A percentile compares a stretch with the other conserved stretches of the same genome.
Evolutionary conservation across 2,888 invertebrate species (phyloP).

Genomic region (Clostera curtula): DNA sequence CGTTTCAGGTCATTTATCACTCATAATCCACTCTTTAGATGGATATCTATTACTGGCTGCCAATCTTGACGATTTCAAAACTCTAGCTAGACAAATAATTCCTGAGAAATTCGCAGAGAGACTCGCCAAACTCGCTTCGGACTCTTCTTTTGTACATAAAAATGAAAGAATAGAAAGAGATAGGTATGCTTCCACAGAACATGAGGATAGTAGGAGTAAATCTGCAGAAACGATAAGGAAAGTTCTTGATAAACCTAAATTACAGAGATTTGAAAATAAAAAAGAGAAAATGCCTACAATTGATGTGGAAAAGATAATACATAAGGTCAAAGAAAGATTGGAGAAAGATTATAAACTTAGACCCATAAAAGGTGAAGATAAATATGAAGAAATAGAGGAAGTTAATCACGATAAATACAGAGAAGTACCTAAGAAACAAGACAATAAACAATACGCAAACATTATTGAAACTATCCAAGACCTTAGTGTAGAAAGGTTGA

Average conservation of each 20-base stretch:
- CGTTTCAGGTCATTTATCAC: neutral
- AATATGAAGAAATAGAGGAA: neutral
- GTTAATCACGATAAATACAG: conserved; percentile 3
- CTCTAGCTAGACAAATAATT: conserved; percentile 30
- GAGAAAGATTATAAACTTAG: conserved; percentile 13
- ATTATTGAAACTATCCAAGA: no score
- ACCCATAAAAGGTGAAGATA: neutral
- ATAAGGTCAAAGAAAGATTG: conserved; percentile 29
- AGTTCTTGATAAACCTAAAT: no score
- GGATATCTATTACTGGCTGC: conserved; percentile 29
- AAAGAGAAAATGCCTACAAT: no score
- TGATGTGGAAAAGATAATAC: conserved; percentile 31
- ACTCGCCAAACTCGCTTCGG: conserved; percentile 22
- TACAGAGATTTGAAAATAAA: no score
- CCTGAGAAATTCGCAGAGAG: conserved; percentile 27
- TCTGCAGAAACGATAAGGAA: no score
- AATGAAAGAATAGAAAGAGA: no score
- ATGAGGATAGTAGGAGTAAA: no score
- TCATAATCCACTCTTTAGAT: neutral
- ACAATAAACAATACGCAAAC: no score
- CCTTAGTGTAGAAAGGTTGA: no score
- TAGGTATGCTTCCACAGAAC: no score
- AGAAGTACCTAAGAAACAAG: conserved; percentile 1
- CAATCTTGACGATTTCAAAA: conserved; percentile 33
- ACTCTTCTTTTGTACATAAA: neutral